Percentiles rank a stretch among this genome's conserved stretches.
phyloP scores from a whole-genome alignment of 2,888 invertebrate species.

The Mesorhabditis sp. region DNA sequence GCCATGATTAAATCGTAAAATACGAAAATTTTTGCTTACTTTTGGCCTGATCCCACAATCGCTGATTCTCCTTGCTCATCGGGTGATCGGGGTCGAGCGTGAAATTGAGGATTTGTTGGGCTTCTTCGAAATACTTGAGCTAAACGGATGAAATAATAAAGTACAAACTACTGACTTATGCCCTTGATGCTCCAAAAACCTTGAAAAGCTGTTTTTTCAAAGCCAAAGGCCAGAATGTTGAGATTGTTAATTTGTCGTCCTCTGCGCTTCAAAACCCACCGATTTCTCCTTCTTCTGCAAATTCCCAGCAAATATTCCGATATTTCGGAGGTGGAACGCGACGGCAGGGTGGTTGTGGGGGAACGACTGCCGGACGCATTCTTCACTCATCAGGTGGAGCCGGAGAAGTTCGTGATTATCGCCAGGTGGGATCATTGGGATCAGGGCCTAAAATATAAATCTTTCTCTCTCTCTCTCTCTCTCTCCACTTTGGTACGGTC shows the following conservation, averaged over 20 bases:
- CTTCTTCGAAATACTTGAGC: conserved; percentile 14
- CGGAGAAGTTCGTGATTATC: conserved; percentile 29
- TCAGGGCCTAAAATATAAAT: conserved; percentile 19
- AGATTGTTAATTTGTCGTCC: too few relatives aligned
- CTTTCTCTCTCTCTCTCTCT: background rate
- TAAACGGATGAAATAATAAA: background rate
- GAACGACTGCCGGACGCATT: conserved; percentile 46
- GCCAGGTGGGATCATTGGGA: conserved; percentile 24
- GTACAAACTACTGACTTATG: conserved; percentile 1
- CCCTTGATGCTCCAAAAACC: too few relatives aligned
- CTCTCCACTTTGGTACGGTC: too few relatives aligned
- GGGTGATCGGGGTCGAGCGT: conserved; percentile 22
- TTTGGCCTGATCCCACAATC: conserved; percentile 5
- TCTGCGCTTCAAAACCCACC: background rate
- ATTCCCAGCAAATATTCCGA: conserved; percentile 31
- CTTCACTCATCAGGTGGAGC: conserved; percentile 39
- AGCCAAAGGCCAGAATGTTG: too few relatives aligned
- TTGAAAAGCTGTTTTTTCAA: too few relatives aligned
- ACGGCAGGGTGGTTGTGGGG: conserved; percentile 51
- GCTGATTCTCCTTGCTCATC: conserved; percentile 18
- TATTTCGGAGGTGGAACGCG: conserved; percentile 47
- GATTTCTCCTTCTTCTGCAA: conserved; percentile 12
- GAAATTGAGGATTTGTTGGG: conserved; percentile 16
- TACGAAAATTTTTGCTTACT: background rate
- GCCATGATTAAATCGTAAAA: background rate